Evolutionary conservation across 2,113 vertebrate species (phyloP).

Genomic region (Saccopteryx bilineata): DNA sequence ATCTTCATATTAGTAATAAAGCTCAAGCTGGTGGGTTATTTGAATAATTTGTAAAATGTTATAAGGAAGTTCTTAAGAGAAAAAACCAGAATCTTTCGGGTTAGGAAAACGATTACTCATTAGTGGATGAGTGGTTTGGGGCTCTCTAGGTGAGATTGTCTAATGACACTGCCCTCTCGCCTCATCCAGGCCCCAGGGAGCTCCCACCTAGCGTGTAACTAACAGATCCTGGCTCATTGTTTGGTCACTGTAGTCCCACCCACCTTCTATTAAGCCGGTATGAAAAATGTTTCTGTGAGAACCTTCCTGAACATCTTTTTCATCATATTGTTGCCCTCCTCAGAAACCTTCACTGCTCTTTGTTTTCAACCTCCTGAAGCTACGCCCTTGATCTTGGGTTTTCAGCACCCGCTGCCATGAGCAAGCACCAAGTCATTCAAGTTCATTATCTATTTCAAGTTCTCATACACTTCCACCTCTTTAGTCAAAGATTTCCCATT

Average conservation of each 20-base stretch:
- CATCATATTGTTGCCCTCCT: not conserved
- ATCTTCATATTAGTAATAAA: not conserved
- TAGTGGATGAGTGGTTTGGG: not conserved
- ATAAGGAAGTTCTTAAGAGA: not conserved
- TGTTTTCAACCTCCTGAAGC: not conserved
- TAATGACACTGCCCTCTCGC: not conserved
- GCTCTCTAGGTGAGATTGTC: not conserved
- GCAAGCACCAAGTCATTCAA: not conserved
- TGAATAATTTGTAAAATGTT: slow-evolving; percentile 15
- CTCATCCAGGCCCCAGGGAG: not conserved
- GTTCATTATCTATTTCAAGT: not conserved
- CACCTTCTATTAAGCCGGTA: not conserved
- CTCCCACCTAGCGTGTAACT: not conserved
- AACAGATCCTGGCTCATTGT: not conserved
- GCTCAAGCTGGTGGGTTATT: not conserved
- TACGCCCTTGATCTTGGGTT: not conserved
- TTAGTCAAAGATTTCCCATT: not conserved
- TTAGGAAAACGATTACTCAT: not conserved
- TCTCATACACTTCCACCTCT: not conserved
- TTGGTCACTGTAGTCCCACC: not conserved
- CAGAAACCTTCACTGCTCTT: not conserved
- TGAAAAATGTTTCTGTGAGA: not conserved
- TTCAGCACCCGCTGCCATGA: not conserved
- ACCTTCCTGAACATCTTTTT: not conserved
- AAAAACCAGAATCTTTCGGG: not conserved